Evolutionary conservation across 2,888 invertebrate species (phyloP).

Genomic region (Mimas tiliae): DNA sequence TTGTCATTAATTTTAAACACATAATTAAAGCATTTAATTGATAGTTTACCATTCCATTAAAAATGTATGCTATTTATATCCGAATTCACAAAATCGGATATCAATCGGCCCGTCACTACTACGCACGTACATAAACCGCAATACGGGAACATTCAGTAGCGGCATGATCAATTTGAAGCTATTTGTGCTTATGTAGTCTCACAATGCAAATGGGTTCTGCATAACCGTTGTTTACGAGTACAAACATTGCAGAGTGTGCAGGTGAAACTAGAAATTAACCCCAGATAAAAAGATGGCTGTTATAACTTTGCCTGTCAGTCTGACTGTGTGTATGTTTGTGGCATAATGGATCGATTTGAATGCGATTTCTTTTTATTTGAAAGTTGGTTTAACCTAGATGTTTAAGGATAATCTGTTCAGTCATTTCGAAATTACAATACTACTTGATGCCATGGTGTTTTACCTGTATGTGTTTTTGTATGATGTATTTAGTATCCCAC

Average conservation of each 20-base stretch:
- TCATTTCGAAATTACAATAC: too few relatives aligned
- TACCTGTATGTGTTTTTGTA: too few relatives aligned
- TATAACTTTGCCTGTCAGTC: too few relatives aligned
- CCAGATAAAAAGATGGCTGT: too few relatives aligned
- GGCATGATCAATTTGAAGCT: slow-evolving; percentile 30
- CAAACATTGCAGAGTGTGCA: slow-evolving; percentile 1
- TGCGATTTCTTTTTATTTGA: too few relatives aligned
- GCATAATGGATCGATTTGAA: too few relatives aligned
- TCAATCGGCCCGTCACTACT: slow-evolving; percentile 2
- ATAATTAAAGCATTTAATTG: not conserved
- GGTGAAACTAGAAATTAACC: not conserved
- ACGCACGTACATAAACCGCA: slow-evolving; percentile 27
- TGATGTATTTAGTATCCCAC: too few relatives aligned
- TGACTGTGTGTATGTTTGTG: too few relatives aligned
- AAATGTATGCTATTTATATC: not conserved
- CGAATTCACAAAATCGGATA: not conserved
- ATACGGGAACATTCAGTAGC: slow-evolving; percentile 27
- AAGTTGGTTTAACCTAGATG: too few relatives aligned
- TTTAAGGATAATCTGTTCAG: too few relatives aligned
- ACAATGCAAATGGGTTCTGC: slow-evolving; percentile 23
- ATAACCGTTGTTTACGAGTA: slow-evolving; percentile 16
- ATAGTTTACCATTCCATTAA: not conserved
- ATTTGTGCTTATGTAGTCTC: slow-evolving; percentile 29
- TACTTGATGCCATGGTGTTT: too few relatives aligned
- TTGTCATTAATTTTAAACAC: not conserved